These are phyloP conservation scores for Goniozus legneri DNA, from an alignment of 1,140 invertebrate species.

Conservation along the genomic window DNA sequence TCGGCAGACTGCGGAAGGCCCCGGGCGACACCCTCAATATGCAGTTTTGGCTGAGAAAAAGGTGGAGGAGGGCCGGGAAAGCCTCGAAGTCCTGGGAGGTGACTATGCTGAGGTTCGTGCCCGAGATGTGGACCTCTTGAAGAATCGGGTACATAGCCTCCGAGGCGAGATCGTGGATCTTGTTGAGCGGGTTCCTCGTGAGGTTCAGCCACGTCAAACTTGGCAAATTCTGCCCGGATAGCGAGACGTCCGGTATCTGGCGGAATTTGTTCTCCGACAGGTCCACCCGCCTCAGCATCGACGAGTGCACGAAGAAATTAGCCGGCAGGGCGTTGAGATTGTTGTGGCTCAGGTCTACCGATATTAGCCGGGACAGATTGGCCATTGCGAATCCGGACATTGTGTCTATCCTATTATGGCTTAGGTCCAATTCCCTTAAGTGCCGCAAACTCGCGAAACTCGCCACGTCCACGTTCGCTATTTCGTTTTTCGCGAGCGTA, in stretches of 20 bases:
- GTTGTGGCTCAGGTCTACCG: slow-evolving; percentile 74
- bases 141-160: slow-evolving; percentile 67
- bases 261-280: slow-evolving; percentile 77
- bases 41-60: slow-evolving; percentile 71
- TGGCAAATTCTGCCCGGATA: slow-evolving; percentile 72
- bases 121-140: slow-evolving; percentile 75
- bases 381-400: slow-evolving; percentile 73
- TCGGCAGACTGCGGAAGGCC: slow-evolving; percentile 73
- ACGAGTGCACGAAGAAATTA: slow-evolving; percentile 75
- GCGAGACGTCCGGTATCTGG: slow-evolving; percentile 74
- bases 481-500: slow-evolving; percentile 68
- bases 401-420: slow-evolving; percentile 70
- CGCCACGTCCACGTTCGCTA: slow-evolving; percentile 72
- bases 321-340: slow-evolving; percentile 70
- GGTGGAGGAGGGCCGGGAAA: slow-evolving; percentile 74
- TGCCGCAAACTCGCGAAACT: slow-evolving; percentile 69
- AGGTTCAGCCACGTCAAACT: slow-evolving; percentile 73
- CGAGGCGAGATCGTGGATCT: slow-evolving; percentile 65
- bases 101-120: slow-evolving; percentile 80
- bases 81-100: slow-evolving; percentile 85
- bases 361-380: slow-evolving; percentile 68
- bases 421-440: slow-evolving; percentile 71
- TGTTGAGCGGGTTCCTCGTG: slow-evolving; percentile 74
- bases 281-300: slow-evolving; percentile 70
- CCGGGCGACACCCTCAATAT: slow-evolving; percentile 80